Base-by-base conservation (phyloP, 2,797 vertebrate genomes). In the Etheostoma perlongum region DNA sequence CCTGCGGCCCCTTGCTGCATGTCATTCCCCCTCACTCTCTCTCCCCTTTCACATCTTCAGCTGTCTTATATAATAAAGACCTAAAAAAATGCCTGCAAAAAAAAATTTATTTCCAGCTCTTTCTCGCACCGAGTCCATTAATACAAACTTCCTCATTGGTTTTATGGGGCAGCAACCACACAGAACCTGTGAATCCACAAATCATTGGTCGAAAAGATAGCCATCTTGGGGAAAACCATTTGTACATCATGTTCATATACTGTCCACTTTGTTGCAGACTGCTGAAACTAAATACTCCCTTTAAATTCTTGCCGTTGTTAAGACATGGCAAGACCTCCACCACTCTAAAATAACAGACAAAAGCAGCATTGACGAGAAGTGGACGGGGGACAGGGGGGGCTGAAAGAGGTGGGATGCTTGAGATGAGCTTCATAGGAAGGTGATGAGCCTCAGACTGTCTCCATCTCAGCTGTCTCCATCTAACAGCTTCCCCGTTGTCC, bases 401-500 rank as follows among this genome's bases (percentile, higher is more conserved):
- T 85, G 74, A 82, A 72, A 76, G 81, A 84, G 59, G 70, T 57
- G 74, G 66, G 81, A 81, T 68, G 85, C 74, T 82, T 85, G 84
- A 82, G 86, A 86, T 79, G 87, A 82, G 82, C 87, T 90, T 88
- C 82, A 89, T 79, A 74, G 80, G 64, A 73, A 87, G 84, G 85
- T 79, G 83, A 90, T 85, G 88, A 89, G 80, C 76, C 75, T 85
- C 72, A 72, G 76, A 82, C 85, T 84, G 88, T 89, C 87, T 88
- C 79, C 51, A 15, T 67, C 74, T 75, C 54, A 25, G 82, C 77
- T 63, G 80, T 89, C 86, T 91, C 74, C 48, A 79, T 70, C 69
- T 91, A 92, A 93, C 90, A 83, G 79, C 76, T 88, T 82, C 80
- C 78, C 85, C 12, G 55, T 88, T 92, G 87, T 91, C 63, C 69